Evolutionary conservation across 2,888 invertebrate genomes (phyloP).

Genomic region (Taenaris catops): DNA sequence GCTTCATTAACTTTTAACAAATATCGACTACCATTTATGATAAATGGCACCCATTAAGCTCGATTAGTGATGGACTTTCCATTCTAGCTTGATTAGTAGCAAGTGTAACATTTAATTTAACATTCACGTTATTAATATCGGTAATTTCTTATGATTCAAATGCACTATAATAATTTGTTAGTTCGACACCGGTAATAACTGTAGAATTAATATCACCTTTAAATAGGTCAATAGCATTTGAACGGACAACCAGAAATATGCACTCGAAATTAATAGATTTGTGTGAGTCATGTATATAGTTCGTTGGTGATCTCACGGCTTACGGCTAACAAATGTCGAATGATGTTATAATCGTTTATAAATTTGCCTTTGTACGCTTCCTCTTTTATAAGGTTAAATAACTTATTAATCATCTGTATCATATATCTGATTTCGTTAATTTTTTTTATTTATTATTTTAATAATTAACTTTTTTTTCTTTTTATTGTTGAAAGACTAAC

Average conservation of each 20-base stretch:
- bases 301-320: constrained; percentile 30
- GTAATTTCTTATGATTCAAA: constrained; percentile 4
- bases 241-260: constrained; percentile 40
- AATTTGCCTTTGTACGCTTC: constrained; percentile 17
- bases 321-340: constrained; percentile 10
- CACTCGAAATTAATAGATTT: constrained; percentile 46
- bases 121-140: constrained; percentile 29
- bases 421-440: too few species aligned
- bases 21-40: too few species aligned
- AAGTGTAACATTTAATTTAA: constrained; percentile 10
- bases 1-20: too few species aligned
- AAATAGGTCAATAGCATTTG: constrained; percentile 59
- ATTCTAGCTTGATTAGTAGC: constrained; percentile 6
- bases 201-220: constrained; percentile 28
- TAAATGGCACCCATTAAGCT: constrained; percentile 11
- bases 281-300: constrained; percentile 51
- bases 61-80: constrained; percentile 14
- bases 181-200: constrained; percentile 14
- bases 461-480: too few species aligned
- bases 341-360: constrained; percentile 15
- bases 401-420: too few species aligned
- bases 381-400: constrained; percentile 14
- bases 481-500: too few species aligned
- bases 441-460: too few species aligned
- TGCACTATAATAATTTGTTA: constrained; percentile 11